A percentile compares a stretch with the other conserved stretches of the same genome.
Conservation (phyloP, 2,888 invertebrate genomes). For the Stenichneumon culpator region DNA sequence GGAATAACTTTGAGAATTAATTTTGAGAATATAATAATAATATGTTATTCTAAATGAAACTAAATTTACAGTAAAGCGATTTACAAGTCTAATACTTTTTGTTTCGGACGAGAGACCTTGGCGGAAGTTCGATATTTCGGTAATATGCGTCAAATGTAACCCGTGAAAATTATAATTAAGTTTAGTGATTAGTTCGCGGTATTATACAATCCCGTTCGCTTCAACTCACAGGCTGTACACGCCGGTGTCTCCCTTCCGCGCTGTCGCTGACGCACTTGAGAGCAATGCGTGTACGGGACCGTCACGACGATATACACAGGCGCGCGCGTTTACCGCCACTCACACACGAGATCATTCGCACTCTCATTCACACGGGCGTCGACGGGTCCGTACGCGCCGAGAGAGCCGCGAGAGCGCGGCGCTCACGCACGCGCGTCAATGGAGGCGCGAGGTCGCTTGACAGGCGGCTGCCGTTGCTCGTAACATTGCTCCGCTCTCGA, state of each 20-base stretch:
- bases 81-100: neutral
- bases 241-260: neutral
- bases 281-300: constrained; percentile 22
- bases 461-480: constrained; percentile 59
- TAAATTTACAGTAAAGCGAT: neutral
- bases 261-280: constrained; percentile 20
- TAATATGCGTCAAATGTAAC: neutral
- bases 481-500: constrained; percentile 27
- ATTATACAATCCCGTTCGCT: neutral
- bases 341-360: constrained; percentile 39
- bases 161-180: neutral
- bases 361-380: constrained; percentile 63
- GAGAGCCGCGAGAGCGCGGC: constrained; percentile 10
- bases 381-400: constrained; percentile 23
- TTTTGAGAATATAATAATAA: too few relatives aligned
- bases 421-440: constrained; percentile 73
- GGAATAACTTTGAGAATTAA: too few relatives aligned
- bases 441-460: constrained; percentile 73
- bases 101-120: neutral
- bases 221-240: neutral
- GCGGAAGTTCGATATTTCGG: neutral
- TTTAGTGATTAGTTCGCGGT: neutral
- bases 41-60: too few relatives aligned
- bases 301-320: neutral
- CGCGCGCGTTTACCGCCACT: constrained; percentile 8